These are phyloP conservation scores for Malurus elegans DNA, from an alignment of 2,113 vertebrate species.

Conservation along the genomic window DNA sequence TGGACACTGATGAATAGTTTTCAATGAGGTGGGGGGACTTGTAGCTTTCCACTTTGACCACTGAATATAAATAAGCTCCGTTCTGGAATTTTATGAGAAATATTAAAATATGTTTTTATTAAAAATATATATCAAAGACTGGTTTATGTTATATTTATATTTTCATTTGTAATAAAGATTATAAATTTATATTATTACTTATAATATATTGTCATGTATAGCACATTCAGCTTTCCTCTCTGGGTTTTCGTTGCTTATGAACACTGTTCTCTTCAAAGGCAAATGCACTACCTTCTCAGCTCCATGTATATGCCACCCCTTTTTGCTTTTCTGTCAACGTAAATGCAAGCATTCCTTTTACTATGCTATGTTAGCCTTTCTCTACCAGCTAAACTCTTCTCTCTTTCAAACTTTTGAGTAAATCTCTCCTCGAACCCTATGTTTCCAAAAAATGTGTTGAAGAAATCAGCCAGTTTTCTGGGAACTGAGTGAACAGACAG, in stretches of 20 bases:
- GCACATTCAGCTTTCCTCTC: background rate
- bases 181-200: background rate
- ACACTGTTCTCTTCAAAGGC: background rate
- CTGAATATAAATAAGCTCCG: background rate
- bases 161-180: background rate
- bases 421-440: background rate
- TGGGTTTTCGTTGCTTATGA: background rate
- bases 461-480: background rate
- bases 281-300: background rate
- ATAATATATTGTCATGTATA: background rate
- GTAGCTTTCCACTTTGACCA: background rate
- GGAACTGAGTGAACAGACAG: background rate
- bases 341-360: background rate
- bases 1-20: background rate
- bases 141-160: background rate
- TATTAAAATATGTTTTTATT: background rate
- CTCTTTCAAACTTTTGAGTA: background rate
- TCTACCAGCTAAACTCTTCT: background rate
- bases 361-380: background rate
- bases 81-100: background rate
- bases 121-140: background rate
- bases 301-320: background rate
- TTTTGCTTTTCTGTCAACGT: background rate
- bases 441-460: background rate
- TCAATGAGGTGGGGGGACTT: background rate